These are phyloP conservation scores for Hiodon alosoides DNA, from an alignment of 2,113 vertebrate species.

Conservation along the genomic window DNA sequence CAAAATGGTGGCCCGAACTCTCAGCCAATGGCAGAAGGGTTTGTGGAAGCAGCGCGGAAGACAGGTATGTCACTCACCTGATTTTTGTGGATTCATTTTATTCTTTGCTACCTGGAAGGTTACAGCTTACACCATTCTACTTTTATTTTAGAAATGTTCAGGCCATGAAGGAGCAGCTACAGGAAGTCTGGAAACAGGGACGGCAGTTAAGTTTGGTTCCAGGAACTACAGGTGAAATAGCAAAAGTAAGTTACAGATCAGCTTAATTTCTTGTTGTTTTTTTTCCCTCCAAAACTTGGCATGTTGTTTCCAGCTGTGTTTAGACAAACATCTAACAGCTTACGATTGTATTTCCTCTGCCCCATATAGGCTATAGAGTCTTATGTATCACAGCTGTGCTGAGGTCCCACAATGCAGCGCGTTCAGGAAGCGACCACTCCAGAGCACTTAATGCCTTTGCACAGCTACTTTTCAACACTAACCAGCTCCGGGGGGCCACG, in stretches of 20 bases:
- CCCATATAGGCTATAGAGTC: conserved; percentile 71
- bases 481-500: conserved; percentile 27
- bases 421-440: conserved; percentile 22
- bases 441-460: conserved; percentile 17
- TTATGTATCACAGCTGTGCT: conserved; percentile 80
- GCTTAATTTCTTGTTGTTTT: background rate
- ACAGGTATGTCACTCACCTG: conserved; percentile 48
- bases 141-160: conserved; percentile 68
- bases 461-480: conserved; percentile 40
- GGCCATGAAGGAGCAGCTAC: conserved; percentile 77
- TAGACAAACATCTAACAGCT: background rate
- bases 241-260: conserved; percentile 66
- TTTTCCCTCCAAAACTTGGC: background rate
- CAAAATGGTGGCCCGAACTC: conserved; percentile 80
- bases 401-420: conserved; percentile 39
- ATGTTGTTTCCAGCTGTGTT: conserved; percentile 13
- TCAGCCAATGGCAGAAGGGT: conserved; percentile 54
- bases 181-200: conserved; percentile 74
- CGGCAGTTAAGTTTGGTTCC: conserved; percentile 69
- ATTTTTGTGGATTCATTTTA: background rate
- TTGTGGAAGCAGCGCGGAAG: conserved; percentile 43
- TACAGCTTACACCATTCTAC: background rate
- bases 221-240: conserved; percentile 75
- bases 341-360: background rate
- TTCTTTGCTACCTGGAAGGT: background rate